Conservation (phyloP, 2,797 vertebrate species). For the Sebastes diploproa region DNA sequence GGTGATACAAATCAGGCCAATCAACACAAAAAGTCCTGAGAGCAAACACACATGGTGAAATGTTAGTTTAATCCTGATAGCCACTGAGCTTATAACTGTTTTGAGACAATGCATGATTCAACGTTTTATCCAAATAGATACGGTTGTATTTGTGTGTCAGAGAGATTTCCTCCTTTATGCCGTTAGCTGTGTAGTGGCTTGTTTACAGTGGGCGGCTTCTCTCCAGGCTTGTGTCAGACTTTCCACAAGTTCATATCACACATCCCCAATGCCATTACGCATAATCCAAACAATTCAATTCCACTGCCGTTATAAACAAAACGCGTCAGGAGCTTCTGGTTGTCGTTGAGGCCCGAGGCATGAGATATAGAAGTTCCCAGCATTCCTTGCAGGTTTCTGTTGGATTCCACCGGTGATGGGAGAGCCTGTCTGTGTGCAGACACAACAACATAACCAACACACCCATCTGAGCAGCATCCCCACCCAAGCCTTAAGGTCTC, state of each 20-base stretch:
- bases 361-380: constrained; percentile 33
- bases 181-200: neutral
- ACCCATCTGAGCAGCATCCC: constrained; percentile 39
- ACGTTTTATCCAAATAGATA: constrained; percentile 15
- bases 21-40: neutral
- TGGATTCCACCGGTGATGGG: constrained; percentile 38
- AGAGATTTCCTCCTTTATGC: neutral
- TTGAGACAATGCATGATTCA: neutral
- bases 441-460: constrained; percentile 67
- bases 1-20: neutral
- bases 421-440: constrained; percentile 50
- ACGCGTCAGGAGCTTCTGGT: constrained; percentile 3
- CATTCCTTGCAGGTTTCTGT: constrained; percentile 52
- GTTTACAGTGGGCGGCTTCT: constrained; percentile 40
- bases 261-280: constrained; percentile 36
- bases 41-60: neutral
- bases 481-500: constrained; percentile 55
- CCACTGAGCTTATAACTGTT: neutral
- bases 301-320: constrained; percentile 52
- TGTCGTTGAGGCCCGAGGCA: constrained; percentile 4
- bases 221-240: constrained; percentile 56
- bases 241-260: constrained; percentile 49
- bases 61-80: neutral
- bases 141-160: neutral
- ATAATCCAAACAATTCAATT: constrained; percentile 59